Percentiles rank a stretch among this genome's conserved stretches.
These are phyloP conservation scores for Scolopax mira DNA, from an alignment of 2,113 vertebrate species.

Conservation along the genomic window DNA sequence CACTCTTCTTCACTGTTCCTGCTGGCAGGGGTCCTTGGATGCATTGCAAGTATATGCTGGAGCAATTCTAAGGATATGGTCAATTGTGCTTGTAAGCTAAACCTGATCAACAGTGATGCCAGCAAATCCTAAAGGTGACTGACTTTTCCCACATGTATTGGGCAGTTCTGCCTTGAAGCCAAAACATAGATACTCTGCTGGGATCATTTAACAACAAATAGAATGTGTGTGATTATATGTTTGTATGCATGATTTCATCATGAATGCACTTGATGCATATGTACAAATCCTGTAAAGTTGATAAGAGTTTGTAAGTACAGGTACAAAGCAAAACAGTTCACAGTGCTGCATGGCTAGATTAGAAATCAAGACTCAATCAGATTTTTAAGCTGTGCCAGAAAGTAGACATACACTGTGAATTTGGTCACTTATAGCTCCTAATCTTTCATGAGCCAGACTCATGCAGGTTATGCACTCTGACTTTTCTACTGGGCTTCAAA, in stretches of 20 bases:
- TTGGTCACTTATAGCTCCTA: not conserved
- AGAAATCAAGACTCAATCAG: not conserved
- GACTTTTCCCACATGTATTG: not conserved
- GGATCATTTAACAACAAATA: not conserved
- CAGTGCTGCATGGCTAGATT: not conserved
- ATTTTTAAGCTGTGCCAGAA: not conserved
- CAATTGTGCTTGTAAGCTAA: not conserved
- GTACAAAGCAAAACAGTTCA: not conserved
- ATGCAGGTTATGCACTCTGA: not conserved
- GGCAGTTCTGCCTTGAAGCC: not conserved
- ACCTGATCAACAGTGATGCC: not conserved
- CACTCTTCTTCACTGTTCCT: accelerated
- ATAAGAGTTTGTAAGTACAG: not conserved
- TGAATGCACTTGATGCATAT: accelerated
- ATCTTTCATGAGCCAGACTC: not conserved
- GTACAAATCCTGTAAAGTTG: not conserved
- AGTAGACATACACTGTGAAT: not conserved
- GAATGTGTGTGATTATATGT: not conserved
- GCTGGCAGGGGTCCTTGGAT: not conserved
- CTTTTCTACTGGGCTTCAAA: not conserved
- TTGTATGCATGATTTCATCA: not conserved
- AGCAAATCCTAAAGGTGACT: not conserved
- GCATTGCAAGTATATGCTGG: not conserved
- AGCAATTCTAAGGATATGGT: not conserved
- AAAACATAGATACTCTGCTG: not conserved